A percentile compares a stretch with the other conserved stretches of the same genome.
These are phyloP conservation scores for Cirrhinus molitorella DNA, from an alignment of 2,797 vertebrate species.

Conservation along the genomic window DNA sequence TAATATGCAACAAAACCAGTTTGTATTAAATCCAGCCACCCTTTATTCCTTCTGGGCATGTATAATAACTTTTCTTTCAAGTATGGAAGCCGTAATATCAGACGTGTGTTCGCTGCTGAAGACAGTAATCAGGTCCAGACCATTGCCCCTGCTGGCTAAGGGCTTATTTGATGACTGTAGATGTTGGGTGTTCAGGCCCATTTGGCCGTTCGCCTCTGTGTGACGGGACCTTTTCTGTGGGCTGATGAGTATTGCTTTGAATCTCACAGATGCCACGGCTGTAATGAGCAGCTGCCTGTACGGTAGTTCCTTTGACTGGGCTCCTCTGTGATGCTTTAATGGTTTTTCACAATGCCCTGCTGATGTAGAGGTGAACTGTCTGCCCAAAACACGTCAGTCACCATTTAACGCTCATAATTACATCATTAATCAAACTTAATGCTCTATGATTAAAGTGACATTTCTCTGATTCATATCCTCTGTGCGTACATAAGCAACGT, in stretches of 20 bases:
- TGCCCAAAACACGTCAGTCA: constrained; percentile 46
- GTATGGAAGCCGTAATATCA: constrained; percentile 52
- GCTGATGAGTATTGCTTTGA: constrained; percentile 49
- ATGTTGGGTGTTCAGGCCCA: constrained; percentile 56
- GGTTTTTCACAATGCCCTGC: constrained; percentile 25
- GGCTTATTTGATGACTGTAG: constrained; percentile 58
- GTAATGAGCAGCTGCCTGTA: constrained; percentile 24
- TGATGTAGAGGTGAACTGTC: constrained; percentile 34
- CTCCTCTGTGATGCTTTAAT: constrained; percentile 24
- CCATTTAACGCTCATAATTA: constrained; percentile 49
- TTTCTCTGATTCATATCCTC: constrained; percentile 39
- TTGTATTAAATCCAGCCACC: constrained; percentile 54
- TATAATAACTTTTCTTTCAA: constrained; percentile 61
- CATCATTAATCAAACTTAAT: constrained; percentile 53
- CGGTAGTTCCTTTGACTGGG: constrained; percentile 24
- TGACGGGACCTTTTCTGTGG: constrained; percentile 49
- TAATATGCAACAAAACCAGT: constrained; percentile 50
- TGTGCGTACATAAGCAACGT: constrained; percentile 4
- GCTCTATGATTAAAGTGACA: constrained; percentile 35
- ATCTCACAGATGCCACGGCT: constrained; percentile 20
- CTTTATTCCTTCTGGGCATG: constrained; percentile 54
- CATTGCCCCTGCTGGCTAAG: constrained; percentile 62
- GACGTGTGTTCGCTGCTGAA: constrained; percentile 25
- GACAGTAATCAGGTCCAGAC: constrained; percentile 62
- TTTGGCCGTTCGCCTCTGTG: constrained; percentile 45